A percentile compares a stretch with the other conserved stretches of the same genome.
Conservation (phyloP, 92 coral and sea anemone genomes). For the Epizoanthus illoricatus region DNA sequence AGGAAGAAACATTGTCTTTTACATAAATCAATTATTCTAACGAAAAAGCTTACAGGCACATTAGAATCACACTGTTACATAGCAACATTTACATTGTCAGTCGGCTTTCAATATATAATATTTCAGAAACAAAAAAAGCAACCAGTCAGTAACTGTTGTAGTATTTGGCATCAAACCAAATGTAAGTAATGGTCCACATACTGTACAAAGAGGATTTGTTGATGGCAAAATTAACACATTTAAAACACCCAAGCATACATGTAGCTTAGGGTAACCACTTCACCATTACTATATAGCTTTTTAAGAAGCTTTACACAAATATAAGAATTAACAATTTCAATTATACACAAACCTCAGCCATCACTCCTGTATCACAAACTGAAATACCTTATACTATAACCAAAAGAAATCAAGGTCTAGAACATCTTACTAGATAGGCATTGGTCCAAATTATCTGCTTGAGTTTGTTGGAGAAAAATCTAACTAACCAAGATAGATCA, state of each 20-base stretch:
- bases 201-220: neutral
- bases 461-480: neutral
- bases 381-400: neutral
- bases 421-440: neutral
- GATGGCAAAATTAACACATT: neutral
- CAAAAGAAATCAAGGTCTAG: neutral
- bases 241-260: too few species aligned
- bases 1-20: too few species aligned
- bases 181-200: too few species aligned
- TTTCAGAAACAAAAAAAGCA: too few species aligned
- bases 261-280: too few species aligned
- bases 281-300: neutral
- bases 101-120: too few species aligned
- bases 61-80: too few species aligned
- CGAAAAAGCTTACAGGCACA: too few species aligned
- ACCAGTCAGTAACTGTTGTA: too few species aligned
- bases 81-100: too few species aligned
- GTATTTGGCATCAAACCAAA: too few species aligned
- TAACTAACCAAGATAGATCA: neutral
- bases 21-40: too few species aligned
- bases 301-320: constrained; percentile 12
- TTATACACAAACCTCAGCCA: constrained; percentile 25
- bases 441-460: neutral
- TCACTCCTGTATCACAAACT: neutral
- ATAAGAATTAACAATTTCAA: neutral